These are phyloP conservation scores for Styela plicata DNA, from an alignment of 23 tunicate species.

Conservation along the genomic window DNA sequence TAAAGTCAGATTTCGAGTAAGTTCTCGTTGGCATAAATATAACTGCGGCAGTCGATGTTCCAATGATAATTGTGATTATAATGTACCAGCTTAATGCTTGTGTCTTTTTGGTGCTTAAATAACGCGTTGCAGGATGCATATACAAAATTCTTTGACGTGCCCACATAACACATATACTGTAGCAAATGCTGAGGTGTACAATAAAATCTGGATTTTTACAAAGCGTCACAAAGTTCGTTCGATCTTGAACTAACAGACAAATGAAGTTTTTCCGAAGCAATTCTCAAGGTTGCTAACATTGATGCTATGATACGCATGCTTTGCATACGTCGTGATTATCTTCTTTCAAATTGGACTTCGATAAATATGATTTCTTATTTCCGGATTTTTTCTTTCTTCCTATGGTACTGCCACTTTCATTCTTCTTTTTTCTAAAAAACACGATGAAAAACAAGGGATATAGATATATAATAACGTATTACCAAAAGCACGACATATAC, in stretches of 20 bases:
- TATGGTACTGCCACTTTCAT: too few species aligned
- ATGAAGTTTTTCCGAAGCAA: conserved; percentile 5
- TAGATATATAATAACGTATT: too few species aligned
- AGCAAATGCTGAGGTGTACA: conserved; percentile 3
- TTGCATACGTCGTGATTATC: too few species aligned
- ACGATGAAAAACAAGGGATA: too few species aligned
- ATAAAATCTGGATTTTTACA: not conserved
- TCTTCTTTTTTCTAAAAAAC: too few species aligned
- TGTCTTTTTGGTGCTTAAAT: not conserved
- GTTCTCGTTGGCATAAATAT: not conserved
- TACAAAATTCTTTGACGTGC: not conserved
- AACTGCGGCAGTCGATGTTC: not conserved
- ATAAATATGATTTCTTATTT: too few species aligned
- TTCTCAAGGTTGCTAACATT: not conserved
- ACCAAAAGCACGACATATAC: too few species aligned
- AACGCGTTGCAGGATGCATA: not conserved
- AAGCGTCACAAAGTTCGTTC: not conserved
- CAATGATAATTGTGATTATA: not conserved
- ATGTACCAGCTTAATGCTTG: not conserved
- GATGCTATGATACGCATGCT: too few species aligned
- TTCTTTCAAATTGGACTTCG: too few species aligned
- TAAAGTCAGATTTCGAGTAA: not conserved
- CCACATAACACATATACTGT: not conserved
- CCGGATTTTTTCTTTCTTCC: too few species aligned
- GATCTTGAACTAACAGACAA: not conserved